A percentile compares a stretch with the other conserved stretches of the same genome.
Conservation (phyloP, 2,113 vertebrate species). For the Passer domesticus region DNA sequence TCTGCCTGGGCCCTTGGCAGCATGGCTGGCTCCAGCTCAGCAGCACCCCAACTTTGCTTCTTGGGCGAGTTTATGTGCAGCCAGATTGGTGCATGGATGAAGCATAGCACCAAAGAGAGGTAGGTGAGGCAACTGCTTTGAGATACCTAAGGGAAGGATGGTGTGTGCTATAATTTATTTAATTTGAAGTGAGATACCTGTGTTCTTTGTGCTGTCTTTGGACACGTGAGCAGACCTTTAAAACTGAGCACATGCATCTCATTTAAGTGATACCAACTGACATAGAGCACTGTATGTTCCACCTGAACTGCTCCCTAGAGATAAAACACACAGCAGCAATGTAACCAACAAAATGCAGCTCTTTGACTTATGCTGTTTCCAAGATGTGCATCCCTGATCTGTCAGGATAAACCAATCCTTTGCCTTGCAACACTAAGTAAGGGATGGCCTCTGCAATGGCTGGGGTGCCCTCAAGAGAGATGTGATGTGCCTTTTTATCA, state of each 20-base stretch:
- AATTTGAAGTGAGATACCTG: not conserved
- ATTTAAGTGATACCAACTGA: too few species aligned
- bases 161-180: not conserved
- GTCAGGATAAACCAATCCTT: not conserved
- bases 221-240: not conserved
- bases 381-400: not conserved
- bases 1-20: not conserved
- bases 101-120: not conserved
- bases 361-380: not conserved
- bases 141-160: not conserved
- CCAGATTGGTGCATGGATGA: not conserved
- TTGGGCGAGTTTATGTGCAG: not conserved
- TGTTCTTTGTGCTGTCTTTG: not conserved
- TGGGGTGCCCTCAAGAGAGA: not conserved
- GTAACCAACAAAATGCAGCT: not conserved
- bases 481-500: not conserved
- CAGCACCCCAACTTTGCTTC: rapidly evolving
- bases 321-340: not conserved
- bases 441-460: not conserved
- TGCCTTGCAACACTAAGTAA: not conserved
- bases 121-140: not conserved
- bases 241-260: not conserved
- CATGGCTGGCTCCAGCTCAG: not conserved
- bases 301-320: not conserved
- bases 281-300: not conserved